These are phyloP conservation scores for Eucriotettix oculatus DNA, from an alignment of 2,888 invertebrate genomes.

Conservation along the genomic window DNA sequence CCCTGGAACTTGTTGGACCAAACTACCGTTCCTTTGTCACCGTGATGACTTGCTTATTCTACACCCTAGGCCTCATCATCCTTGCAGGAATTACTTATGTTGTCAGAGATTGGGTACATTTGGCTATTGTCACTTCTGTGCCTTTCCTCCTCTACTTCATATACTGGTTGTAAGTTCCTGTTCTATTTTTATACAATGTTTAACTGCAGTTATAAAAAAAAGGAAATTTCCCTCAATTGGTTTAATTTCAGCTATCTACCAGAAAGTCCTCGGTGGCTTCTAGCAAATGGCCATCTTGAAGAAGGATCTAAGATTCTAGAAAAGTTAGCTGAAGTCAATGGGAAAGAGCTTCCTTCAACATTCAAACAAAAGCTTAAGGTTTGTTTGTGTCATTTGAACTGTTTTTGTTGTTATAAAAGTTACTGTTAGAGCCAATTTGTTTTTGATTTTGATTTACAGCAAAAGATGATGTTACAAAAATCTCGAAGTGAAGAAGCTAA, in stretches of 20 bases:
- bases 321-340: constrained; percentile 60
- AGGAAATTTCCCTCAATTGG: neutral
- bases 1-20: constrained; percentile 78
- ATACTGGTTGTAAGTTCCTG: constrained; percentile 47
- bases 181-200: neutral
- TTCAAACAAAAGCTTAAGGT: constrained; percentile 45
- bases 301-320: constrained; percentile 67
- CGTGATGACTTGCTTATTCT: constrained; percentile 81
- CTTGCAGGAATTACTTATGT: constrained; percentile 72
- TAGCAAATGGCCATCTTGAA: constrained; percentile 63
- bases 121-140: constrained; percentile 65
- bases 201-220: neutral
- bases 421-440: too few relatives aligned
- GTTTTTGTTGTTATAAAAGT: too few relatives aligned
- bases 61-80: constrained; percentile 70
- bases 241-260: constrained; percentile 47
- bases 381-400: neutral
- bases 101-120: constrained; percentile 65
- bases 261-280: constrained; percentile 82
- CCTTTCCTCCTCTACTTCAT: constrained; percentile 73
- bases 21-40: constrained; percentile 84
- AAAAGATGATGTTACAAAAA: constrained; percentile 47
- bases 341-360: constrained; percentile 53
- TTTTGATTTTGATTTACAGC: constrained; percentile 26
- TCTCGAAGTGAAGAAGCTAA: constrained; percentile 34